Base-by-base conservation (phyloP, 1,140 invertebrate genomes). In the Coenobita brevimanus region DNA sequence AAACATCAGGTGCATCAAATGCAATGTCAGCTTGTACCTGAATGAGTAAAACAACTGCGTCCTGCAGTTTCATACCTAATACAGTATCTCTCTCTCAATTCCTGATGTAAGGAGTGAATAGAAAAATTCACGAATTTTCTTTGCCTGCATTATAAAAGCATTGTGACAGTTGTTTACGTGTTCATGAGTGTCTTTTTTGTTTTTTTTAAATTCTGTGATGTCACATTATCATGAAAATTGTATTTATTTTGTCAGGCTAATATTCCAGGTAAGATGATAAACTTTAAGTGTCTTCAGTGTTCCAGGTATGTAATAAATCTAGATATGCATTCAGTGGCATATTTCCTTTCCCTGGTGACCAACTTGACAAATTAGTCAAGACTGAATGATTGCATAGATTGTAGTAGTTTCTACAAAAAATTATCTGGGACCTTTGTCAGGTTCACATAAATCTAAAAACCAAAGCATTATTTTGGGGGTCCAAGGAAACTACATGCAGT, bases 1-100 rank as follows among this genome's bases (percentile, higher is more conserved):
- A 33, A 82, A 80, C 43, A 67, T 89, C 43, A 73, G n/a, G 38
- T 90, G 89, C 69, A 75, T 82, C 36, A 90, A 90, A 88, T 90
- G 85, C 69, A 89, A 88, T 75, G 86, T 90, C 21, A 33, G 89
- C 71, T 78, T 90, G 67, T 90, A 86, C 60, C 43, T 83, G 38
- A 89, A 57, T 75, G 73, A 75, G 17, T n/a, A n/a, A n/a, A n/a
- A n/a, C n/a, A n/a, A n/a, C n/a, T n/a, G n/a, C n/a, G n/a, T n/a
- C n/a, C n/a, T 71, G 54, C n/a, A 73, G 8, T 89, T 89, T 69
- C 86, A 90, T 46, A 89, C 78, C 27, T 64, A 89, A 36, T 17
- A 78, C 41, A 46, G 0, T 43, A 24, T 21, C 73, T 43, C 73
- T 78, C 38, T 78, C 15, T n/a, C n/a, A n/a, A n/a, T n/a, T n/a